Conservation (phyloP, 2,113 vertebrate species). For the Poicephalus gulielmi region DNA sequence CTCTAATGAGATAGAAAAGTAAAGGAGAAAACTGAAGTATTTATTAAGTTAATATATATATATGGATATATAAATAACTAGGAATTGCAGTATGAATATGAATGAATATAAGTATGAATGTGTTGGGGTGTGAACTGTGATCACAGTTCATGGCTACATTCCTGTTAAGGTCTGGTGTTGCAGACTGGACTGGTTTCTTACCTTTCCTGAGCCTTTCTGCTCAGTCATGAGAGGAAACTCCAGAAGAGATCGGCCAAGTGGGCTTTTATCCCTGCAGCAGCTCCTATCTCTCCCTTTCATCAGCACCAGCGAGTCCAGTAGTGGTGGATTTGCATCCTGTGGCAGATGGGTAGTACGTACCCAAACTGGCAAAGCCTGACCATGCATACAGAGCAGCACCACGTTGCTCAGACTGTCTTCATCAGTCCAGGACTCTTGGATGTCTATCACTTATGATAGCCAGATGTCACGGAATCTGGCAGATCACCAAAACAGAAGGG, state of each 20-base stretch:
- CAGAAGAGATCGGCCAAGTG: background rate
- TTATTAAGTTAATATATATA: background rate
- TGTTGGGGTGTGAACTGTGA: background rate
- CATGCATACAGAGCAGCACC: background rate
- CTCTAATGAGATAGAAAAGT: background rate
- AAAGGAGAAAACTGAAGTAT: background rate
- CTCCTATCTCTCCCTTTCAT: background rate
- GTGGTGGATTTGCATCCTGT: rapidly evolving
- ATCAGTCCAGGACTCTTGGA: background rate
- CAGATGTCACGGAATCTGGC: background rate
- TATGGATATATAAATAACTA: background rate
- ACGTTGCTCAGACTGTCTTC: rapidly evolving
- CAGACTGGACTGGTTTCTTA: background rate
- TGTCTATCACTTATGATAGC: background rate
- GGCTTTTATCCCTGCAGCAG: background rate
- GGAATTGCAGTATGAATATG: background rate
- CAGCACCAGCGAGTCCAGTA: background rate
- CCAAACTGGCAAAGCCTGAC: background rate
- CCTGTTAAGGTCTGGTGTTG: background rate
- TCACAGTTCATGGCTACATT: background rate
- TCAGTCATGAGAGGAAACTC: background rate
- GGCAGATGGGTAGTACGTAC: background rate
- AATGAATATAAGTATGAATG: background rate
- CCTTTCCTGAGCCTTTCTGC: background rate
- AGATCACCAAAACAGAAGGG: background rate